Evolutionary conservation across 2,888 invertebrate genomes (phyloP), one percentile per base, ranked within the genome.

Genomic region (Volucella bombylans): DNA sequence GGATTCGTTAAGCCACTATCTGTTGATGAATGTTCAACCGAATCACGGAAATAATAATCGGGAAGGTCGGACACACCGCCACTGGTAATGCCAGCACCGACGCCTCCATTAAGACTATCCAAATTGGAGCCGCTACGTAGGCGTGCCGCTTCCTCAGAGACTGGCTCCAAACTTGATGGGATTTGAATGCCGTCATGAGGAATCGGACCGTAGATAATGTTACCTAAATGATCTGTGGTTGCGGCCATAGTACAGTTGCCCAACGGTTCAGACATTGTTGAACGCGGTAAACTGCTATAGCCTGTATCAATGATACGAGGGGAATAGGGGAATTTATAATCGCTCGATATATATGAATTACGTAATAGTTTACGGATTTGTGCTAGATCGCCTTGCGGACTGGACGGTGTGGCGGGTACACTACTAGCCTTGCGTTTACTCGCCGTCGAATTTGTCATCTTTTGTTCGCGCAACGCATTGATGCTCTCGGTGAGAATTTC

Each of bases 401-500:
- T 96, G 83, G 96, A 96, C 14, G 97, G 97, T 15, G 97, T 97
- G 41, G 96, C 96, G 79, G 97, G 97, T 43, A 97, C 96, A 91
- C 96, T 96, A 88, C 96, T 96, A 12, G 97, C 96, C 93, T 96
- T 96, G 88, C 96, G 93, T 87, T 94, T 93, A 86, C 93, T 93
- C 8, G 93, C 91, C 68, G 80, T 92, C 49, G 94, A 92, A 89
- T 94, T 93, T 68, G 94, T 93, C 82, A 94, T 93, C 88, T 93
- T 93, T 90, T 94, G 94, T 88, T 94, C 94, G 77, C 93, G 92
- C 90, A 94, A 92, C 89, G 94, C 93, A 87, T 94, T 94, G 90
- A 95, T 95, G 88, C 95, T 94, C 89, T 97, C 95, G 90, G 96
- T 96, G 78, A 97, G 93, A 82, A 98, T 97, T 93, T 98, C 98